These are phyloP conservation scores for Argyra leucocephala DNA, from an alignment of 2,888 invertebrate genomes.

Conservation along the genomic window DNA sequence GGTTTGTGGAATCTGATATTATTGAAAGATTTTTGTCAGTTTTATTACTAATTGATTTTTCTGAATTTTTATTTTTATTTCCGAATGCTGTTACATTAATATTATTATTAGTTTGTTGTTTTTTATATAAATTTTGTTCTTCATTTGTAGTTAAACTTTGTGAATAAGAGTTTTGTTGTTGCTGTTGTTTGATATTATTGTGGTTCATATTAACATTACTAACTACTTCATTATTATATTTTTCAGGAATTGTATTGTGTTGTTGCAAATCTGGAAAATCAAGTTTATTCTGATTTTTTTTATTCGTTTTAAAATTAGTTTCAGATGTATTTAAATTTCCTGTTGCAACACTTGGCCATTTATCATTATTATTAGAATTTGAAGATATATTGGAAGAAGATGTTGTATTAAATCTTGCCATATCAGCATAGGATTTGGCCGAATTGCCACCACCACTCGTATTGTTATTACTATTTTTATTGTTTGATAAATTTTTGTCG, in stretches of 20 bases:
- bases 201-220: slow-evolving; percentile 20
- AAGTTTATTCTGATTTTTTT: neutral
- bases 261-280: slow-evolving; percentile 13
- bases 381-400: neutral
- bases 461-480: neutral
- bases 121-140: slow-evolving; percentile 13
- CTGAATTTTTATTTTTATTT: neutral
- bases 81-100: neutral
- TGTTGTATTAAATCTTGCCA: slow-evolving; percentile 50
- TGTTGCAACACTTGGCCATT: slow-evolving; percentile 28
- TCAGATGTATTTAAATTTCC: neutral
- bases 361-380: slow-evolving; percentile 17
- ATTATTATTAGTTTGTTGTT: neutral
- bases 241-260: slow-evolving; percentile 26
- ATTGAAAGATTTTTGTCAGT: neutral
- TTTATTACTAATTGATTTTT: neutral
- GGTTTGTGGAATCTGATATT: neutral
- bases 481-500: neutral
- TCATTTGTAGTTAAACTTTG: slow-evolving; percentile 28
- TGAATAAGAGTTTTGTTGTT: slow-evolving; percentile 28
- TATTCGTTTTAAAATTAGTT: slow-evolving; percentile 5
- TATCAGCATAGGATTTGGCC: slow-evolving; percentile 68
- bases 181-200: slow-evolving; percentile 20
- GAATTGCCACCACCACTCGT: slow-evolving; percentile 25
- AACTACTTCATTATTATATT: slow-evolving; percentile 21